Evolutionary conservation across 1,140 invertebrate species (phyloP), one percentile per base, ranked within the genome.

Genomic region (Papilio glaucus): DNA sequence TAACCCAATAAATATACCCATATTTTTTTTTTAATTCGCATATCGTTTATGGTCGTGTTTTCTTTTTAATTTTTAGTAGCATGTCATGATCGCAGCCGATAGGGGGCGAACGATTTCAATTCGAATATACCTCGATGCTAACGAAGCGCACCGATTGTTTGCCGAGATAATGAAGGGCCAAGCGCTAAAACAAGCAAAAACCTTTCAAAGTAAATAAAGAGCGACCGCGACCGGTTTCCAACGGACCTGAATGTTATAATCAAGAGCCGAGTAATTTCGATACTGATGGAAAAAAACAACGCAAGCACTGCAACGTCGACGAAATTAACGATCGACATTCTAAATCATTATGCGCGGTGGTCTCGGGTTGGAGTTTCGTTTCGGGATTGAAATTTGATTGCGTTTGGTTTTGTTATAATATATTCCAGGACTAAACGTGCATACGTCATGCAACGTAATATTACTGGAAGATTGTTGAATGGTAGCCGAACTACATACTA

Each of bases 121-220:
- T 82, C 79, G 78, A 78, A 78, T 77, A 76, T 78, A 73, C 80
- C 80, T 81, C 57, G 80, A 84, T 80, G 81, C 86, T 86, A 89
- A 86, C 83, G 87, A 88, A 85, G 81, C 79, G 72, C 72, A 83
- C 77, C 80, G 88, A 91, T 91, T 85, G 88, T 91, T 89, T 86
- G 78, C 79, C 67, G 74, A 82, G 88, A 91, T 91, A 91, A 91
- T 88, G 85, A 85, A 79, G 73, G 77, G 72, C 76, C 68, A 75
- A 77, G 89, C 85, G 86, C 86, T 86, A 91, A 92, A 92, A 90
- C 67, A 83, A 88, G 85, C 85, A 92, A 91, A 89, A 90, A 84
- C 86, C 80, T 77, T 85, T 84, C 85, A 92, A 88, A 92, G 82
- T 87, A 92, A 92, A 91, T 89, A 91, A 91, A 92, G 82, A 74